These are phyloP conservation scores for Odobenus rosmarus DNA, from an alignment of 2,113 vertebrate genomes.

Conservation along the genomic window DNA sequence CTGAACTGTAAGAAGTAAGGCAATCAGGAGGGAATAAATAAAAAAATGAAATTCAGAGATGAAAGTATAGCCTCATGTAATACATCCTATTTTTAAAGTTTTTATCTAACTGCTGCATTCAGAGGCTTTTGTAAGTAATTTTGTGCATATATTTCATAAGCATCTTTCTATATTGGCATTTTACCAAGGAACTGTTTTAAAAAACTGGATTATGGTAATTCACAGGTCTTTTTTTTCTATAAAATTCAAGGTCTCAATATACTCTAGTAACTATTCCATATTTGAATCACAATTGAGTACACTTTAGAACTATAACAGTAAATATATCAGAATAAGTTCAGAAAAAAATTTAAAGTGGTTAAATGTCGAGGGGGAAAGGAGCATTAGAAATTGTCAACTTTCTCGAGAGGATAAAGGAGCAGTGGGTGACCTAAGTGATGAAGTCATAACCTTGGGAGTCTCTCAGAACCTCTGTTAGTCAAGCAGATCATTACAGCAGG, in stretches of 20 bases:
- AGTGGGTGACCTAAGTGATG: neutral
- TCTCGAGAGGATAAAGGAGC: neutral
- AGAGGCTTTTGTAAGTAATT: neutral
- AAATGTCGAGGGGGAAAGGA: neutral
- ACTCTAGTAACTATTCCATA: neutral
- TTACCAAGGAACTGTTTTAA: neutral
- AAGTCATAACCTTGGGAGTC: neutral
- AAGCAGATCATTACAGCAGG: neutral
- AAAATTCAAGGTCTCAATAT: slow-evolving; percentile 11
- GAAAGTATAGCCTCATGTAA: neutral
- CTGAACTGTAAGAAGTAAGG: neutral
- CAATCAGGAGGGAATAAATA: neutral
- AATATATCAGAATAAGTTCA: neutral
- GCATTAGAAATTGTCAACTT: neutral
- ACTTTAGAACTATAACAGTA: slow-evolving; percentile 19
- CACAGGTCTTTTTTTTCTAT: slow-evolving; percentile 49
- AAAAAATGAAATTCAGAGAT: neutral
- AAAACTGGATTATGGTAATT: neutral
- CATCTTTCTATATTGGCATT: slow-evolving; percentile 17
- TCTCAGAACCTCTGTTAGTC: neutral
- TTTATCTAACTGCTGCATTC: neutral
- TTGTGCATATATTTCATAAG: neutral
- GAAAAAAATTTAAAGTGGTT: neutral
- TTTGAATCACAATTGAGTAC: neutral
- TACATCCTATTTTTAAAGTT: neutral